Evolutionary conservation across 2,797 vertebrate genomes (phyloP).

Genomic region (Cygnus olor): DNA sequence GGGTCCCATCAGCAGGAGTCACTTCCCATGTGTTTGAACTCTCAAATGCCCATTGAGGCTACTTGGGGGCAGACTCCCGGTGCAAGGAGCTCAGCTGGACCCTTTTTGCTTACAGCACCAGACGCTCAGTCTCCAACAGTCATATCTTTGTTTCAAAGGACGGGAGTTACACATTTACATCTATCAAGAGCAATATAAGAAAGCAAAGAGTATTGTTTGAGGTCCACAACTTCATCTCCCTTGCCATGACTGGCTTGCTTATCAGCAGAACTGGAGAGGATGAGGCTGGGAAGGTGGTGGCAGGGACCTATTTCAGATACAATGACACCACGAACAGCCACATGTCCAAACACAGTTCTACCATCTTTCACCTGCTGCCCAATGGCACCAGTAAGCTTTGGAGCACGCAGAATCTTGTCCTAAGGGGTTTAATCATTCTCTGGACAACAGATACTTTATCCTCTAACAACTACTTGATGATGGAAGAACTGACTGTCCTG

Average conservation of each 20-base stretch:
- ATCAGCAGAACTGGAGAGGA: background rate
- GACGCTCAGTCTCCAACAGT: rapidly evolving
- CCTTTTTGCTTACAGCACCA: background rate
- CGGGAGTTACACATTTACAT: background rate
- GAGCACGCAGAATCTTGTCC: background rate
- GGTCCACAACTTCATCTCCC: background rate
- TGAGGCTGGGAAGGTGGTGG: background rate
- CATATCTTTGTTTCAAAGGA: background rate
- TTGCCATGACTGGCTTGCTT: background rate
- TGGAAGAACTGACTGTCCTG: background rate
- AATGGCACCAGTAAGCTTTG: background rate
- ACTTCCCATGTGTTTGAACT: rapidly evolving
- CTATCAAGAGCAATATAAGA: rapidly evolving
- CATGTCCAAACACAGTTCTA: background rate
- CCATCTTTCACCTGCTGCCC: background rate
- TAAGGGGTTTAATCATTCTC: background rate
- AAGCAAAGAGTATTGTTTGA: background rate
- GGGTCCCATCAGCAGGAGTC: background rate
- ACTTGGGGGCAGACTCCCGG: background rate
- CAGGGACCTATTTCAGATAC: background rate
- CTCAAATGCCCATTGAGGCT: background rate
- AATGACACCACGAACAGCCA: rapidly evolving
- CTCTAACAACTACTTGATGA: background rate
- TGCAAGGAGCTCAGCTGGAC: background rate
- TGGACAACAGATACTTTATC: background rate